Evolutionary conservation across 1,140 invertebrate species (phyloP), one percentile per base, ranked within the genome.

Genomic region (Ruditapes philippinarum): DNA sequence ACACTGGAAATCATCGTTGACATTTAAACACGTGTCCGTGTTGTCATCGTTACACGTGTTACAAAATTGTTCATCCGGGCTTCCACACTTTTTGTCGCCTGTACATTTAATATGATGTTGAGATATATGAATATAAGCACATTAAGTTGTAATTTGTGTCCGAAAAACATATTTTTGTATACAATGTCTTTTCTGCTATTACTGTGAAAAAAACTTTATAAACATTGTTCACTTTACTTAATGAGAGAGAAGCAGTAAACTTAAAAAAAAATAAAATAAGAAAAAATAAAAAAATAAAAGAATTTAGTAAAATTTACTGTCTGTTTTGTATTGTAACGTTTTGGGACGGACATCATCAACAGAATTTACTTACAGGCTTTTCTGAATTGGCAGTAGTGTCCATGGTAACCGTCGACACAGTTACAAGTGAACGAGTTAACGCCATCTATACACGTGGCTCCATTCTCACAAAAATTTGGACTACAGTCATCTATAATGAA

Each of bases 401-500:
- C 84, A 49, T 78, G 33, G 28, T 38, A 87, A 14, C 74, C 57
- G 9, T 14, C 2, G 9, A 28, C 33, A 49, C 84, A 87, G 19
- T 0, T 17, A 45, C 84, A 87, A 0, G 54, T 79, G 25, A 87
- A 68, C 4, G 38, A 31, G 25, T 87, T 65, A 2, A 79, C 31
- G 11, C 19, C 54, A 51, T 87, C 84, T 12, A 45, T 49, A 79
- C 84, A 87, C 0, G 40, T 68, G 14, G 57, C 84, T 31, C 70
- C 70, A 87, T 87, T 87, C n/a, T 78, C 14, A 68, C 84, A 87
- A 7, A 33, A 51, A 36, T 57, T 42, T 33, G 33, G 51, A 3
- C 1, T 28, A 62, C 84, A 87, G n/a, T 87, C 84, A 68, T 87
- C 84, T 87, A 36, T 25, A 60, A 60, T 45, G 42, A 14, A 7